Evolutionary conservation across 2,797 vertebrate genomes (phyloP).

Genomic region (Poliocrania exsul): DNA sequence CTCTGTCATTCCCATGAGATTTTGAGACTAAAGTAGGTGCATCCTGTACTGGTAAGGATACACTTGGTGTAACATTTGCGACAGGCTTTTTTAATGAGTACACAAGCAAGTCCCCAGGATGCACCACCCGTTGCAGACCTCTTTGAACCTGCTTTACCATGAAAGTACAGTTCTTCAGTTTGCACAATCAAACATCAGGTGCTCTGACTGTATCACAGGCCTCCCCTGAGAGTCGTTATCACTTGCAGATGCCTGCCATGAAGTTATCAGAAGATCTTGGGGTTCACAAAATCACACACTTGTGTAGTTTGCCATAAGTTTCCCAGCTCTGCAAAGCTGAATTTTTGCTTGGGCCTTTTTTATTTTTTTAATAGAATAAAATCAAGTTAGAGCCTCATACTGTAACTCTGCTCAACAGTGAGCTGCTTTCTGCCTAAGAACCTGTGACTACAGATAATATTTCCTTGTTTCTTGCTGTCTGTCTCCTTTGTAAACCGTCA

Average conservation of each 20-base stretch:
- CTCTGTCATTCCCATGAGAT: background rate
- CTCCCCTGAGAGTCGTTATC: fast-evolving
- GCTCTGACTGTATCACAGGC: no score
- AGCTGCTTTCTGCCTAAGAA: background rate
- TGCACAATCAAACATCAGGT: background rate
- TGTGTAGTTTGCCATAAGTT: background rate
- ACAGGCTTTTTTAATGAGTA: background rate
- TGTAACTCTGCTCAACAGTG: background rate
- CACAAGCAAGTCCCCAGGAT: background rate
- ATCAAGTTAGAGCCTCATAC: background rate
- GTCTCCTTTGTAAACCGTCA: background rate
- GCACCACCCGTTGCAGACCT: background rate
- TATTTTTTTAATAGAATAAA: background rate
- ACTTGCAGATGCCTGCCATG: background rate
- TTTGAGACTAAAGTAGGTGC: no score
- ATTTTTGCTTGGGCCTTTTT: background rate
- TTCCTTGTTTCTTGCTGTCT: background rate
- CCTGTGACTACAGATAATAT: background rate
- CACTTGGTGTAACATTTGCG: background rate
- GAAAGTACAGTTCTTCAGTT: background rate
- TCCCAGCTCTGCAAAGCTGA: background rate
- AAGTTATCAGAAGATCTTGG: background rate
- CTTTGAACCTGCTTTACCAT: background rate
- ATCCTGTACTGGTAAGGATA: background rate
- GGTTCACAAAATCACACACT: background rate